Percentiles rank a stretch among this genome's conserved stretches.
These are phyloP conservation scores for Phasianus colchicus DNA, from an alignment of 2,113 vertebrate genomes.

Conservation along the genomic window DNA sequence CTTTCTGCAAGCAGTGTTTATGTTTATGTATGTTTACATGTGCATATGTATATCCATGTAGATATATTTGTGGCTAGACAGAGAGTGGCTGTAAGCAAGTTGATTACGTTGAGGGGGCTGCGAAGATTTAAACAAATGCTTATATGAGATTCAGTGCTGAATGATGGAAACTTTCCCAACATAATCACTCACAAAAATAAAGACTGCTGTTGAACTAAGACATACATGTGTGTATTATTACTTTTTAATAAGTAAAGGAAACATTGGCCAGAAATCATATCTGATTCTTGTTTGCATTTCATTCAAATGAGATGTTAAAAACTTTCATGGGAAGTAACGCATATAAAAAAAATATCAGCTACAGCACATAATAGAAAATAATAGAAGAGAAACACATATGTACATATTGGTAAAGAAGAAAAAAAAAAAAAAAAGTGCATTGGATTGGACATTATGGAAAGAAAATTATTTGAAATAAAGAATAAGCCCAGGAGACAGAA, in stretches of 20 bases:
- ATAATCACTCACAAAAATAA: background rate
- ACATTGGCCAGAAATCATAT: background rate
- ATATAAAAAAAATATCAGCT: background rate
- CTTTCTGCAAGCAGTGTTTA: background rate
- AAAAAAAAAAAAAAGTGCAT: background rate
- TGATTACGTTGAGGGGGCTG: rapidly evolving
- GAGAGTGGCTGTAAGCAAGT: background rate
- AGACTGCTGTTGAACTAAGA: background rate
- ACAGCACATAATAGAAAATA: background rate
- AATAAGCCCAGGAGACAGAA: background rate
- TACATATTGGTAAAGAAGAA: background rate
- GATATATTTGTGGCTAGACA: background rate
- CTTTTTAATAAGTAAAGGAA: background rate
- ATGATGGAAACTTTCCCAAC: background rate
- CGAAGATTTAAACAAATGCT: background rate
- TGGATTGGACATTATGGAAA: background rate
- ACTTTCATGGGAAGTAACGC: background rate
- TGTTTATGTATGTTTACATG: background rate
- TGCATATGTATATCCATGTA: background rate
- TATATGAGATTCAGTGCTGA: background rate
- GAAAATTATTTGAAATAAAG: background rate
- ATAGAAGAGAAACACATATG: background rate
- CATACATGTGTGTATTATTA: background rate
- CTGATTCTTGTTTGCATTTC: background rate
- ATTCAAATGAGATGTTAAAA: background rate